Evolutionary conservation across 2,888 invertebrate genomes (phyloP).

Genomic region (Hypercompe scribonia): DNA sequence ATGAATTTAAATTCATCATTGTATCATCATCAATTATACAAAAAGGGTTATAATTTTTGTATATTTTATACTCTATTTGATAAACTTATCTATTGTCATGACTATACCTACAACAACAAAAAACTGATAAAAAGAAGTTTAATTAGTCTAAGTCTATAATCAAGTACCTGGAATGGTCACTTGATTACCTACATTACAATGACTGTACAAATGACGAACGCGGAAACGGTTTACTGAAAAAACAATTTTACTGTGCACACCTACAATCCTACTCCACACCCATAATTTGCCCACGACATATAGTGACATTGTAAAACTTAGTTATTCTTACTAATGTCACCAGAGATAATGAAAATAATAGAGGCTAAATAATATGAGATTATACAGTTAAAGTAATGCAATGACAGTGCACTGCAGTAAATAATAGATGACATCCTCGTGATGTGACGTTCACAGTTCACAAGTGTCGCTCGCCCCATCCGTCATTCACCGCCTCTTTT

Average conservation of each 20-base stretch:
- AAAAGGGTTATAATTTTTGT: too few species aligned
- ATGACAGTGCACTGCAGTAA: constrained; percentile 69
- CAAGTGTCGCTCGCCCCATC: constrained; percentile 36
- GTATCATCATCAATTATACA: too few species aligned
- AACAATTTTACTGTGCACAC: constrained; percentile 56
- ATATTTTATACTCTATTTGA: neutral
- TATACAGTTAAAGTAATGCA: constrained; percentile 82
- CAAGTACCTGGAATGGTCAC: constrained; percentile 43
- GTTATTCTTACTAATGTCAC: constrained; percentile 78
- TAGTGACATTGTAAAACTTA: constrained; percentile 81
- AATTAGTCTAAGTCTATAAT: constrained; percentile 22
- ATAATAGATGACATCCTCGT: constrained; percentile 73
- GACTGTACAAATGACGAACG: constrained; percentile 57
- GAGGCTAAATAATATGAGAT: constrained; percentile 83
- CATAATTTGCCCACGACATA: constrained; percentile 79
- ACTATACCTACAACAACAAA: too few species aligned
- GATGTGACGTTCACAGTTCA: constrained; percentile 56
- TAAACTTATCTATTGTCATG: too few species aligned
- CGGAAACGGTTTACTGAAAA: constrained; percentile 72
- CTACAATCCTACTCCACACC: constrained; percentile 63
- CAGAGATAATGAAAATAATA: constrained; percentile 84
- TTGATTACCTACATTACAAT: constrained; percentile 48
- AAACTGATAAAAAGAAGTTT: constrained; percentile 2
- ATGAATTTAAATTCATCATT: neutral
- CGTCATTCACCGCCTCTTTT: constrained; percentile 51